These are phyloP conservation scores for Neofelis nebulosa DNA, from an alignment of 2,113 vertebrate species.

Conservation along the genomic window DNA sequence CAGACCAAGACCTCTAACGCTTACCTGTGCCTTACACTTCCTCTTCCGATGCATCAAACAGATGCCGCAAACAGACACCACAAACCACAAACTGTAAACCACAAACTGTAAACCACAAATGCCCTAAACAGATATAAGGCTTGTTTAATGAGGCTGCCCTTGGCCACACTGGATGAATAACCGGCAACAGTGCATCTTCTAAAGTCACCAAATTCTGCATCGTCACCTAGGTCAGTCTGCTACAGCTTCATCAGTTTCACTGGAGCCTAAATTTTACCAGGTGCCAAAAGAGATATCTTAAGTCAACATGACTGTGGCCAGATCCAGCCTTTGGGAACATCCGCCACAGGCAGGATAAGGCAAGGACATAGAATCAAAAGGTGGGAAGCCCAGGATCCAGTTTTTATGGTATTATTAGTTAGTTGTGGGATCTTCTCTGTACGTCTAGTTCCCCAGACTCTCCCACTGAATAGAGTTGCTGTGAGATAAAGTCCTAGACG, in stretches of 20 bases:
- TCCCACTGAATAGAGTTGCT: background rate
- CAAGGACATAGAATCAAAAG: background rate
- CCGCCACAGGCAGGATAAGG: background rate
- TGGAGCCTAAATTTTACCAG: background rate
- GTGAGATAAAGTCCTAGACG: background rate
- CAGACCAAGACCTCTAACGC: background rate
- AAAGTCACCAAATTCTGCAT: background rate
- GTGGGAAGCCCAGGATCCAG: background rate
- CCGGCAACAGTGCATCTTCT: background rate
- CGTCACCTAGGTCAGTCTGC: background rate
- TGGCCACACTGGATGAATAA: background rate
- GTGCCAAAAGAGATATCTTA: background rate
- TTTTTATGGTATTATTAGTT: background rate
- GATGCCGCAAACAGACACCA: background rate
- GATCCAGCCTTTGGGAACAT: background rate
- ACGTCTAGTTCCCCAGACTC: background rate
- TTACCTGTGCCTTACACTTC: background rate
- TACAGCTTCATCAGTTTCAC: background rate
- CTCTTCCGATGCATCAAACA: background rate
- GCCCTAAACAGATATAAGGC: background rate
- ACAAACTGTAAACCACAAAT: background rate
- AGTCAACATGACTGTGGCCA: background rate
- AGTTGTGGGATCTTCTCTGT: background rate
- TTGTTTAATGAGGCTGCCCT: background rate
- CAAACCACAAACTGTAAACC: background rate